Evolutionary conservation across 2,797 vertebrate genomes (phyloP), one percentile per base, ranked within the genome.

Genomic region (Ficedula albicollis): DNA sequence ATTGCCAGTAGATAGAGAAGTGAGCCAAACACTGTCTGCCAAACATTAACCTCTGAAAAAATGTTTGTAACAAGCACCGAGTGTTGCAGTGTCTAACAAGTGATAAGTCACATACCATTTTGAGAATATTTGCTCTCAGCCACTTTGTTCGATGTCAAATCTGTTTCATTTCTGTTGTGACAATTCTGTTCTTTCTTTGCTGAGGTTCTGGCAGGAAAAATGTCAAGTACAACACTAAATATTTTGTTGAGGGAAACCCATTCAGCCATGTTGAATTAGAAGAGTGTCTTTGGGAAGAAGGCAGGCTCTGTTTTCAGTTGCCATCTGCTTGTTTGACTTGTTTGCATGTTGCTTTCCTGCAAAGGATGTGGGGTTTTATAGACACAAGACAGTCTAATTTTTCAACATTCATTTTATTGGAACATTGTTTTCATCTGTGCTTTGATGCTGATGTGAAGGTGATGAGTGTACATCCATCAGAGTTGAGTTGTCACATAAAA

Each of bases 51-150:
- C 83, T 93, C 77, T 79, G 88, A 78, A 79, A 66, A 92, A 86
- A 44, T 55, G 59, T 63, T 95, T 86, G 36, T 63, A 72, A 41
- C 66, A 60, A 87, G 64, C 88, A 56, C 12, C 0, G 21, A 75
- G 23, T 23, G 49, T 67, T 41, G 63, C 80, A 55, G 44, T 11
- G 38, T 63, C 89, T 78, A 89, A 49, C 4, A 8, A 87, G 88
- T 67, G 80, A 27, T 63, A 87, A 86, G 67, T 70, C 78, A 60
- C 52, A 8, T 32, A 86, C n/a, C 34, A 43, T 70, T 84, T 69
- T 69, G 84, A 77, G 74, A 52, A 29, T 87, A 82, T 96, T 93
- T 95, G 77, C 90, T 94, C 84, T 95, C 93, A 90, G 90, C 66
- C 80, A 38, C 77, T 90, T 90, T 68, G 91, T 89, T 87, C 7